A percentile compares a stretch with the other conserved stretches of the same genome.
Evolutionary conservation across 2,797 vertebrate species (phyloP).

Genomic region (Ctenosaura bakeri): DNA sequence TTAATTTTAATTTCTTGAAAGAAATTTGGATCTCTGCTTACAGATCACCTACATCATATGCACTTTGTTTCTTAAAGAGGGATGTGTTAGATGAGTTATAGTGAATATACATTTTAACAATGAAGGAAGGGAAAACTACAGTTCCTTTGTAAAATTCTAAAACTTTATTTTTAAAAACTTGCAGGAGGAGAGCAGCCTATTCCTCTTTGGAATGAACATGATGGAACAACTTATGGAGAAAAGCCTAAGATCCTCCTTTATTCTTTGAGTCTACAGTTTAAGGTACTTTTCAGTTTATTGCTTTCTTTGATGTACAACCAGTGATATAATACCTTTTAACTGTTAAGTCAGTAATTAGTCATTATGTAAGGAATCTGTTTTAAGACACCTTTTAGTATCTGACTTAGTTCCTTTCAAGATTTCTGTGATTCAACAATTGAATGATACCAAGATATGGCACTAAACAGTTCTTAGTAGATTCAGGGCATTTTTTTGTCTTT

Average conservation of each 20-base stretch:
- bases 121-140: neutral
- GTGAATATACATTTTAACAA: neutral
- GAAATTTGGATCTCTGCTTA: neutral
- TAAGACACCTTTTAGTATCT: neutral
- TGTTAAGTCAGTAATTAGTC: neutral
- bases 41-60: neutral
- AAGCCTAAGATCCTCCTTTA: constrained; percentile 99
- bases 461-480: neutral
- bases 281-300: constrained; percentile 81
- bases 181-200: constrained; percentile 98
- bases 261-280: constrained; percentile 95
- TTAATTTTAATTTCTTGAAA: neutral
- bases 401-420: neutral
- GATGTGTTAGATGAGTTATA: neutral
- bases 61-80: constrained; percentile 21
- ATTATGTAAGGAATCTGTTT: neutral
- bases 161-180: constrained; percentile 6
- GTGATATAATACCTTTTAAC: rapidly evolving
- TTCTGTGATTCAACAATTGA: neutral
- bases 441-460: neutral
- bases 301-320: neutral
- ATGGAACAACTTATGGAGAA: constrained; percentile 93
- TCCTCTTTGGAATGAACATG: constrained; percentile 98
- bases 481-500: neutral
- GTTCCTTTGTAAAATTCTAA: constrained; percentile 9